Percentiles rank a stretch among this genome's conserved stretches.
These are phyloP conservation scores for Podabrus alpinus DNA, from an alignment of 2,888 invertebrate genomes.

Conservation along the genomic window DNA sequence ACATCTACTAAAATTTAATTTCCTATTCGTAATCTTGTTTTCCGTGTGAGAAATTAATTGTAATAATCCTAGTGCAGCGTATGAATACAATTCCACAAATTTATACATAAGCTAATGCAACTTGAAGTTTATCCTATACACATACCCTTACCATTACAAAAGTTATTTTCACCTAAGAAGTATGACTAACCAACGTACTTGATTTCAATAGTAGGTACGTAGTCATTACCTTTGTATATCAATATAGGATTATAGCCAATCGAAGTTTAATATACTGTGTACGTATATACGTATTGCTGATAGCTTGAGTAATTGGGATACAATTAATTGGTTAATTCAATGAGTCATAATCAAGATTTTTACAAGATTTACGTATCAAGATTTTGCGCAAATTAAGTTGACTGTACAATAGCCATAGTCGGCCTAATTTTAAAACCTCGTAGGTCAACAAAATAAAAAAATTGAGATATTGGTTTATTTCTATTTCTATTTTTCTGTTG, in stretches of 20 bases:
- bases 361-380: too few relatives aligned
- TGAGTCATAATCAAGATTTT: neutral
- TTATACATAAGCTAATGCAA: conserved; percentile 3
- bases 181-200: neutral
- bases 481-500: too few relatives aligned
- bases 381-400: too few relatives aligned
- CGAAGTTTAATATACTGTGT: neutral
- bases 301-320: neutral
- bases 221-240: neutral
- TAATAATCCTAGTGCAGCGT: conserved; percentile 15
- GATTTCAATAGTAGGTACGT: neutral
- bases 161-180: neutral
- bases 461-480: too few relatives aligned
- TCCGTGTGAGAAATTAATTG: conserved; percentile 15
- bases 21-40: conserved; percentile 15
- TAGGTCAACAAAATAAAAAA: too few relatives aligned
- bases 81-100: conserved; percentile 11
- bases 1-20: conserved; percentile 13
- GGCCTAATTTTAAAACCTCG: too few relatives aligned
- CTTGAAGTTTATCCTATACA: neutral
- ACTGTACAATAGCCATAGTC: too few relatives aligned
- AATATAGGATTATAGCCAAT: neutral
- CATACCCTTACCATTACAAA: neutral
- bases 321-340: neutral
- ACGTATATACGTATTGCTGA: too few relatives aligned